These are phyloP conservation scores for Pseudachorutes palmiensis DNA, from an alignment of 1,140 invertebrate species.

Conservation along the genomic window DNA sequence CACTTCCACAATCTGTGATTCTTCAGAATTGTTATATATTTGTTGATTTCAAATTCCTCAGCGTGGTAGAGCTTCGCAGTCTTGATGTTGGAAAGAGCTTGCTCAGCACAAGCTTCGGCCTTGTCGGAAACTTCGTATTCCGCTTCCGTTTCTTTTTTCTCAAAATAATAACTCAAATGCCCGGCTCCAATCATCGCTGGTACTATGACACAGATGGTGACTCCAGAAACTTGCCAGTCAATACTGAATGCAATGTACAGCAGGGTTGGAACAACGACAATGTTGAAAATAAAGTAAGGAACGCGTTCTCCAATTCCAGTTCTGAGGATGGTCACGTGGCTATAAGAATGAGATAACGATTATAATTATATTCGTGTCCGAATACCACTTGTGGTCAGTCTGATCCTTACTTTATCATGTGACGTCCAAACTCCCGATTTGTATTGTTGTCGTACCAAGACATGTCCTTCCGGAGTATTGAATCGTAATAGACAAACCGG, in stretches of 20 bases:
- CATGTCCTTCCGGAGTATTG: slow-evolving; percentile 16
- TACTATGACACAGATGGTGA: neutral
- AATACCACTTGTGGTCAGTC: too few relatives aligned
- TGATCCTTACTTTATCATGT: slow-evolving; percentile 12
- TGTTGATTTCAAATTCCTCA: neutral
- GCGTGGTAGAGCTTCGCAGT: slow-evolving; percentile 14
- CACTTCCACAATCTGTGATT: neutral
- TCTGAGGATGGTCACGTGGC: neutral
- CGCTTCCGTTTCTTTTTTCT: neutral
- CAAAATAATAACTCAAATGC: neutral
- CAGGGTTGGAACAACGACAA: neutral
- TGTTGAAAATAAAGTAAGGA: neutral
- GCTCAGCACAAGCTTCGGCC: slow-evolving; percentile 9
- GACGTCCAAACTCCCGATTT: neutral
- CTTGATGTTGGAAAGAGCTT: slow-evolving; percentile 20
- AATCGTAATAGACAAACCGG: slow-evolving; percentile 13
- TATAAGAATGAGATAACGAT: neutral
- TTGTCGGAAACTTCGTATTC: neutral
- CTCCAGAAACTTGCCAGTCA: neutral
- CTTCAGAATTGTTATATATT: neutral
- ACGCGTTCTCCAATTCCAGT: slow-evolving; percentile 13
- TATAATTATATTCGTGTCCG: too few relatives aligned
- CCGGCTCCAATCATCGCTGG: neutral
- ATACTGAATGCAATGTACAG: neutral
- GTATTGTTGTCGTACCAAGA: slow-evolving; percentile 21